These are phyloP conservation scores for Lasaia peninsularis DNA, from an alignment of 1,140 invertebrate species.

Conservation along the genomic window DNA sequence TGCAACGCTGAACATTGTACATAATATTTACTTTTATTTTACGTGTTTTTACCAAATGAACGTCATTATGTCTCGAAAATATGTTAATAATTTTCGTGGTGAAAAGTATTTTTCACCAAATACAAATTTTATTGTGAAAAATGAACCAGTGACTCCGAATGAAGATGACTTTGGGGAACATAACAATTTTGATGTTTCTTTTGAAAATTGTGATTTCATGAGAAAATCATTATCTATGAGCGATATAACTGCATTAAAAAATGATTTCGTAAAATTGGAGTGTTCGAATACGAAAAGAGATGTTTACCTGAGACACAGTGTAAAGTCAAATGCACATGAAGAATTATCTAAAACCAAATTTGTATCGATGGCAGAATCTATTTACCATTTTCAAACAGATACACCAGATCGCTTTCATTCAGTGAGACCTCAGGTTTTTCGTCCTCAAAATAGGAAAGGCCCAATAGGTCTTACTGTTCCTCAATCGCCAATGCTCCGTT, in stretches of 20 bases:
- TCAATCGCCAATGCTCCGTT: constrained; percentile 60
- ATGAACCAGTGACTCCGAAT: constrained; percentile 51
- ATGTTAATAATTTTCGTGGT: constrained; percentile 57
- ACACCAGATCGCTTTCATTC: constrained; percentile 64
- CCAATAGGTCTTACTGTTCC: constrained; percentile 46
- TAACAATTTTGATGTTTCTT: constrained; percentile 36
- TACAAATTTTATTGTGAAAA: constrained; percentile 47
- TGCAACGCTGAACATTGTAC: background rate
- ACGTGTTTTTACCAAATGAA: background rate
- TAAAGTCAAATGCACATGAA: constrained; percentile 28
- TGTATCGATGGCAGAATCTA: constrained; percentile 66
- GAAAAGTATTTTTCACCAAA: constrained; percentile 49
- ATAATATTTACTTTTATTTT: constrained; percentile 2
- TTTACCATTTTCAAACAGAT: constrained; percentile 64
- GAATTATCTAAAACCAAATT: constrained; percentile 58
- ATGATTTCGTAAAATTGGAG: constrained; percentile 47
- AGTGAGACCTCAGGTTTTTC: constrained; percentile 37
- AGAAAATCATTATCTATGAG: constrained; percentile 66
- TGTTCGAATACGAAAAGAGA: constrained; percentile 35
- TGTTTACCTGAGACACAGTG: constrained; percentile 35
- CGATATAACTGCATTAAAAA: constrained; percentile 47
- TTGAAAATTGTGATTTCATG: constrained; percentile 40
- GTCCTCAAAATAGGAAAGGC: constrained; percentile 26
- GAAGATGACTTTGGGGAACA: constrained; percentile 54
- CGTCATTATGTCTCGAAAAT: constrained; percentile 48